These are phyloP conservation scores for Anoplopoma fimbria DNA, from an alignment of 2,113 vertebrate genomes.

Conservation along the genomic window DNA sequence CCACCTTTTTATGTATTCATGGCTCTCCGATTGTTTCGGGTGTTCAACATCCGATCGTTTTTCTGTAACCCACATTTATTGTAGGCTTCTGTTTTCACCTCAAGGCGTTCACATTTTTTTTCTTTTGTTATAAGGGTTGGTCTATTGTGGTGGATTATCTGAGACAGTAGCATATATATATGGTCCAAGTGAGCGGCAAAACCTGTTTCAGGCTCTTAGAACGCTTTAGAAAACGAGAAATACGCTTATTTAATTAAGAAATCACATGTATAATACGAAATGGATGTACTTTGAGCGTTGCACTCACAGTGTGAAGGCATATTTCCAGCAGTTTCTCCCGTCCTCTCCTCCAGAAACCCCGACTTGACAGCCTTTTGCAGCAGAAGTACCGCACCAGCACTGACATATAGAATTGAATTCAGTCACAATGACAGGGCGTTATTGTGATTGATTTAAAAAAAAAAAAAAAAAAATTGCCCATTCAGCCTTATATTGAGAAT, in stretches of 20 bases:
- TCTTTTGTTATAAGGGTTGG: conserved; percentile 68
- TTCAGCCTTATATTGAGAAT: not conserved
- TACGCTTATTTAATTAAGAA: conserved; percentile 14
- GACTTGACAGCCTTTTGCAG: conserved; percentile 56
- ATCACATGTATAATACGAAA: not conserved
- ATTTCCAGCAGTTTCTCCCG: conserved; percentile 74
- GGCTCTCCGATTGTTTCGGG: conserved; percentile 39
- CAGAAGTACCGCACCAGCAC: conserved; percentile 39
- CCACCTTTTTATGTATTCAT: conserved; percentile 47
- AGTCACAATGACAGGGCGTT: not conserved
- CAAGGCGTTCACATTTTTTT: conserved; percentile 9
- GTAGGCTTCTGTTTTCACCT: conserved; percentile 21
- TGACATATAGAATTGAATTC: not conserved
- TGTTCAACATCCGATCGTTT: conserved; percentile 42
- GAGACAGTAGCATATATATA: conserved; percentile 39
- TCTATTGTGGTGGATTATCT: conserved; percentile 59
- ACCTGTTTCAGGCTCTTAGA: conserved; percentile 39
- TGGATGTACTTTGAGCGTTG: conserved; percentile 45
- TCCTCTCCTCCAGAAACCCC: not conserved
- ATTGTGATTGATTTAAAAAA: conserved; percentile 40
- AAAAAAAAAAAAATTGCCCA: conserved; percentile 26
- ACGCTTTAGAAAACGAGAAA: conserved; percentile 25
- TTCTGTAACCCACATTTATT: conserved; percentile 18
- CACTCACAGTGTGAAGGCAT: conserved; percentile 24
- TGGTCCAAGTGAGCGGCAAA: conserved; percentile 51